Conservation (phyloP, 2,888 invertebrate genomes). For the Barypeithes pellucidus region DNA sequence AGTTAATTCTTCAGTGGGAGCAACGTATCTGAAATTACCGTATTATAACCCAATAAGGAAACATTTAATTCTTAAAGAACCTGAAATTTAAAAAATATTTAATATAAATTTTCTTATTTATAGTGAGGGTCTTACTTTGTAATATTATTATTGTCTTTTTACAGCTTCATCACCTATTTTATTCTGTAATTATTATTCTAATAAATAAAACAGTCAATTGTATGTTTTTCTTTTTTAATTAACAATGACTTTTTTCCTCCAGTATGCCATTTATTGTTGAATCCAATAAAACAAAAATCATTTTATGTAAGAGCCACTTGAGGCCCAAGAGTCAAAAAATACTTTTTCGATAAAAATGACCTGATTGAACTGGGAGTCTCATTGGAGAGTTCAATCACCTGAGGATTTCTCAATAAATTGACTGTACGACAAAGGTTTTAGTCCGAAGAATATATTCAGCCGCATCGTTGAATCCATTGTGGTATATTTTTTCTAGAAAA, state of each 20-base stretch:
- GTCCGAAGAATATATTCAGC: not conserved
- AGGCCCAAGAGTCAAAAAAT: conserved; percentile 7
- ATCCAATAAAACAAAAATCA: not conserved
- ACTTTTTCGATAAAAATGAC: conserved; percentile 16
- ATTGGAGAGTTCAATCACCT: conserved; percentile 19
- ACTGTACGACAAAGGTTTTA: not conserved
- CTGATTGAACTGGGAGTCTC: conserved; percentile 13
- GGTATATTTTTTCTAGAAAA: no score
- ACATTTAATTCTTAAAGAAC: no score
- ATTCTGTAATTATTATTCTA: no score
- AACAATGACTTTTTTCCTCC: not conserved
- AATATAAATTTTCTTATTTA: no score
- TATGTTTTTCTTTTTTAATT: no score
- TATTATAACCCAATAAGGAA: no score
- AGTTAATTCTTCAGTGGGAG: not conserved
- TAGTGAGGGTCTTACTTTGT: no score
- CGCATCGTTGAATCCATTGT: not conserved
- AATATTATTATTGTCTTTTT: no score
- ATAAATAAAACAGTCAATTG: no score
- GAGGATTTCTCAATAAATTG: conserved; percentile 8
- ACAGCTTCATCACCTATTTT: no score
- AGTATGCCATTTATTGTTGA: no score
- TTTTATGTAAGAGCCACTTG: not conserved
- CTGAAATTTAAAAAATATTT: no score
- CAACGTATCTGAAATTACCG: not conserved